Conservation (phyloP, 1,140 invertebrate genomes). For the Drosophila biarmipes region DNA sequence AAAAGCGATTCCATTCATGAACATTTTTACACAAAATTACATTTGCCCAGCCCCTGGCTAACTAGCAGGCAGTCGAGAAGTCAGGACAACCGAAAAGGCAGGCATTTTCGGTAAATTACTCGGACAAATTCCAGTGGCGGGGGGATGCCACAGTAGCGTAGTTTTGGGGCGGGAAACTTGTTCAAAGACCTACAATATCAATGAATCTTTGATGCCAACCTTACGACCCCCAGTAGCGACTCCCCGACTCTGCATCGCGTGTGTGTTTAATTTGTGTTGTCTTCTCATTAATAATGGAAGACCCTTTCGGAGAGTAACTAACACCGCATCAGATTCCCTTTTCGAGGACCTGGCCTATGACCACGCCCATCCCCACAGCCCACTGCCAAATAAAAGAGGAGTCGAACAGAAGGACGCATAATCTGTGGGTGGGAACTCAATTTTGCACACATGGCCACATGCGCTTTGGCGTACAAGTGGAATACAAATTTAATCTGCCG, state of each 20-base stretch:
- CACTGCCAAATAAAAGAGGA: neutral
- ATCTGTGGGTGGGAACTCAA: conserved; percentile 45
- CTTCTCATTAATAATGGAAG: conserved; percentile 76
- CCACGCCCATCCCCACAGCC: conserved; percentile 20
- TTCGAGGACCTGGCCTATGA: conserved; percentile 45
- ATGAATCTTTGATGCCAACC: conserved; percentile 45
- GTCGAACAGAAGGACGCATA: neutral
- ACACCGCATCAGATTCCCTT: conserved; percentile 36
- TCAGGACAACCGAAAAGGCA: conserved; percentile 30
- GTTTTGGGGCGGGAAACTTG: neutral
- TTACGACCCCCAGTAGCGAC: conserved; percentile 22
- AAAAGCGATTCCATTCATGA: conserved; percentile 78
- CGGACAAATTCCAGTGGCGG: conserved; percentile 23
- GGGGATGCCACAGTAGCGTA: neutral
- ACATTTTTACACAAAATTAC: conserved; percentile 76
- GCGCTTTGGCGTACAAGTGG: conserved; percentile 61
- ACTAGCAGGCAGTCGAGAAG: conserved; percentile 55
- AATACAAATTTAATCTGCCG: conserved; percentile 80
- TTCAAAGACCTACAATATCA: conserved; percentile 42
- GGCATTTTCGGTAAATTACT: conserved; percentile 70
- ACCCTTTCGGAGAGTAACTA: conserved; percentile 53
- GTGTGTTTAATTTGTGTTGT: conserved; percentile 75
- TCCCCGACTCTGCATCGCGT: conserved; percentile 17
- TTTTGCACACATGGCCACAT: conserved; percentile 73
- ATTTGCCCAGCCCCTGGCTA: conserved; percentile 47